These are phyloP conservation scores for Eublepharis macularius DNA, from an alignment of 2,113 vertebrate species.

Conservation along the genomic window DNA sequence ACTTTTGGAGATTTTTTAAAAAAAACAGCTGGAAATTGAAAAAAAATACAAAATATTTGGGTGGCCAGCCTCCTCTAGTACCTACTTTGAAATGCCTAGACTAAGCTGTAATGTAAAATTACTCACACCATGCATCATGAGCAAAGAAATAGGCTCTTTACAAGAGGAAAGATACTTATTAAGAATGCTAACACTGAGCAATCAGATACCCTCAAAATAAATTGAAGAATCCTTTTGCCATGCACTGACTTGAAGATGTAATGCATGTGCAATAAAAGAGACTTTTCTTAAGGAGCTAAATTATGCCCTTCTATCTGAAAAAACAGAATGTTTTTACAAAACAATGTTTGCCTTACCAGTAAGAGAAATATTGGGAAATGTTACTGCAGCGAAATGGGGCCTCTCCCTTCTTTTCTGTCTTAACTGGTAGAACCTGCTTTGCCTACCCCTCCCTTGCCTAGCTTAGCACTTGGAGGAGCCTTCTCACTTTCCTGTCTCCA, in stretches of 20 bases:
- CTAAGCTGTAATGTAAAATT: slow-evolving; percentile 51
- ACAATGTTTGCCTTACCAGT: not conserved
- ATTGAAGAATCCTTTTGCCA: slow-evolving; percentile 68
- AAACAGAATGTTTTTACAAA: slow-evolving; percentile 61
- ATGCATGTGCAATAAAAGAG: slow-evolving; percentile 66
- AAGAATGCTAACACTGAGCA: slow-evolving; percentile 68
- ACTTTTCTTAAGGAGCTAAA: slow-evolving; percentile 69
- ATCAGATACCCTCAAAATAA: slow-evolving; percentile 64
- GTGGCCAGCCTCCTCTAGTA: slow-evolving; percentile 15
- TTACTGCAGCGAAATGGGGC: too few species aligned
- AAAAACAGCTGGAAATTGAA: slow-evolving; percentile 22
- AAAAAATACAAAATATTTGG: slow-evolving; percentile 41
- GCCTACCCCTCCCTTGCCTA: too few species aligned
- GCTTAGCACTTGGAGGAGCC: too few species aligned
- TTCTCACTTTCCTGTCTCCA: too few species aligned
- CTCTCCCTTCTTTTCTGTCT: too few species aligned
- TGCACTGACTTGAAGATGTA: slow-evolving; percentile 71
- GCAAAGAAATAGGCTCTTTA: slow-evolving; percentile 58
- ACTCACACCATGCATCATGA: slow-evolving; percentile 62
- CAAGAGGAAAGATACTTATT: slow-evolving; percentile 51
- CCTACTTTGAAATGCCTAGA: slow-evolving; percentile 52
- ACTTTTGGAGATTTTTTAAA: not conserved
- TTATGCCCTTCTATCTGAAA: slow-evolving; percentile 73
- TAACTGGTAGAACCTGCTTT: too few species aligned
- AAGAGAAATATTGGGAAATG: slow-evolving; percentile 57